A percentile compares a stretch with the other conserved stretches of the same genome.
phyloP scores from a whole-genome alignment of 2,797 vertebrate genomes.

The Heteromormyrus szaboi region DNA sequence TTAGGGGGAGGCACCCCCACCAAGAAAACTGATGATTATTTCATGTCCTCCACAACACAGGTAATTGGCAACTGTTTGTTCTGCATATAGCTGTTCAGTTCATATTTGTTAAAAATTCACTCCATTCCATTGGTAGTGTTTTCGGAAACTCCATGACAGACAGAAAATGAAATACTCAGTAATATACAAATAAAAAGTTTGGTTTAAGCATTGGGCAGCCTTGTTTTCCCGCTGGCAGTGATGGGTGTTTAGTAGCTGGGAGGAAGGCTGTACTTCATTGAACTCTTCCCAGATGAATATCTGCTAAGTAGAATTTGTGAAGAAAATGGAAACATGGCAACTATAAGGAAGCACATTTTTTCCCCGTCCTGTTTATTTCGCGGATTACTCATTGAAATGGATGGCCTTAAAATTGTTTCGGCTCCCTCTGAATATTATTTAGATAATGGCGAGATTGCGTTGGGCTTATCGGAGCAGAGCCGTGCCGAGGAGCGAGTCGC shows the following conservation, averaged over 20 bases:
- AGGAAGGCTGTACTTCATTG: not conserved
- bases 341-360: not conserved
- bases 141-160: not conserved
- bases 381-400: not conserved
- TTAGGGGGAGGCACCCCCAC: not conserved
- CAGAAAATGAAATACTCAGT: not conserved
- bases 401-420: not conserved
- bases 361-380: not conserved
- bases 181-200: not conserved
- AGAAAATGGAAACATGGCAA: not conserved
- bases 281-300: not conserved
- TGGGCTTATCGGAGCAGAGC: not conserved
- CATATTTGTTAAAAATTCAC: not conserved
- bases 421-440: constrained; percentile 2
- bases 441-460: not conserved
- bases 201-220: not conserved
- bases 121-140: not conserved
- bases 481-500: not conserved
- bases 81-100: not conserved
- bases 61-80: not conserved
- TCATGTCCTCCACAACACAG: not conserved
- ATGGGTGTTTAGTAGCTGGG: not conserved
- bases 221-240: not conserved
- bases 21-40: not conserved
- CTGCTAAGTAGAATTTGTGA: not conserved